Evolutionary conservation across 1,140 invertebrate species (phyloP), one percentile per base, ranked within the genome.

Genomic region (Luehdorfia chinensis): DNA sequence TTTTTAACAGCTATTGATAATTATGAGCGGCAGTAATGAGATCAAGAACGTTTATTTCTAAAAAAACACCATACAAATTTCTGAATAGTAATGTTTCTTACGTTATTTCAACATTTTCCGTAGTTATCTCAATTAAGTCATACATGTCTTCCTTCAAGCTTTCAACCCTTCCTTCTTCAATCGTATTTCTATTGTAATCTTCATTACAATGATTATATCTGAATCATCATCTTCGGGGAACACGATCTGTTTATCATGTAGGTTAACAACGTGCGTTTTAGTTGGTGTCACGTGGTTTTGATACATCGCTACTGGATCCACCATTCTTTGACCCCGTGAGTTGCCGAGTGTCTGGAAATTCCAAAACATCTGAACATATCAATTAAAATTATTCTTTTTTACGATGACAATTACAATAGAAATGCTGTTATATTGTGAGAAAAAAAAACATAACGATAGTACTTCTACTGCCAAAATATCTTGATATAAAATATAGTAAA

Each of bases 271-370:
- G 7, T 59, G 64, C 0, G 65, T 59, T 19, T 78, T 74, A 0
- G 55, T 59, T 6, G 74, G 70, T 6, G 55, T 25, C 11, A 71
- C 77, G 28, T 81, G 79, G 39, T 85, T 85, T 30, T 81, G 75
- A 31, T 84, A 85, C 68, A 81, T 70, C 2, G 75, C 64, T 9
- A 83, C 57, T 0, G 78, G 69, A 39, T 84, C 77, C 1, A 69
- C 79, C 41, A 75, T 85, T 1, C 81, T 45, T 59, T 85, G 81
- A 6, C 91, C 70, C 75, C 81, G 85, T 0, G 91, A 92, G 59
- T 90, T 92, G 46, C 88, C 88, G 51, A 91, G 89, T 34, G 88
- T 89, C 90, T 93, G 92, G 70, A 92, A 92, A 74, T 91, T 91
- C 92, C 91, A 92, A 61, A 93, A 88, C 74, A 90, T 88, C 92